Evolutionary conservation across 2,113 vertebrate species (phyloP), one percentile per base, ranked within the genome.

Genomic region (Naja naja): DNA sequence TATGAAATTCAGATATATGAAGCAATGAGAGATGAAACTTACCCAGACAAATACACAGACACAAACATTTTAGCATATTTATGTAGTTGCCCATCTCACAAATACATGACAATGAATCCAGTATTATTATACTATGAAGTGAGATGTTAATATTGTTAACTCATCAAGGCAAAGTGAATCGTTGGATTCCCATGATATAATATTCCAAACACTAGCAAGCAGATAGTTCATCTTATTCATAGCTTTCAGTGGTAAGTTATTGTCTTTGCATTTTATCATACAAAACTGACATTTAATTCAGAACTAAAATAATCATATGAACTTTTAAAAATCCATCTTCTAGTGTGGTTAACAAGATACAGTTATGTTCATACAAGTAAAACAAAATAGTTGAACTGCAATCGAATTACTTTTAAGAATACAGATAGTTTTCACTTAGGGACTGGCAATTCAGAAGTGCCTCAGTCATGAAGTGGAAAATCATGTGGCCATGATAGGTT

Each of bases 21-120:
- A 53, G 81, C 55, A 94, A 91, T 92, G 89, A 1, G 0, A 91
- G n/a, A 30, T 14, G 2, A 20, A 58, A 49, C 25, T 53, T 85
- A 49, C 49, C 30, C 5, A 52, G 8, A 23, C 18, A 39, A 85
- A 85, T 39, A 27, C 1, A 49, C 52, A 56, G 2, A 56, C 55
- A 56, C 30, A 56, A 23, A 53, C 12, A 54, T 1, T 3, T 64
- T 64, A 30, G 1, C 22, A 56, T 56, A 43, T 85, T 85, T 18
- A n/a, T 25, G 5, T 30, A 49, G 9, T 14, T 16, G 87, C 60
- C 93, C 8, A 9, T 64, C 47, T 52, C 64, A 39, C 39, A 94
- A 92, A 86, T 25, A 60, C 64, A 92, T 96, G 92, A 94, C 22
- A 92, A 53, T 11, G 3, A 55, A 88, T 52, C 39, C 20, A 45